These are phyloP conservation scores for Chorisops tibialis DNA, from an alignment of 2,888 invertebrate genomes.

Conservation along the genomic window DNA sequence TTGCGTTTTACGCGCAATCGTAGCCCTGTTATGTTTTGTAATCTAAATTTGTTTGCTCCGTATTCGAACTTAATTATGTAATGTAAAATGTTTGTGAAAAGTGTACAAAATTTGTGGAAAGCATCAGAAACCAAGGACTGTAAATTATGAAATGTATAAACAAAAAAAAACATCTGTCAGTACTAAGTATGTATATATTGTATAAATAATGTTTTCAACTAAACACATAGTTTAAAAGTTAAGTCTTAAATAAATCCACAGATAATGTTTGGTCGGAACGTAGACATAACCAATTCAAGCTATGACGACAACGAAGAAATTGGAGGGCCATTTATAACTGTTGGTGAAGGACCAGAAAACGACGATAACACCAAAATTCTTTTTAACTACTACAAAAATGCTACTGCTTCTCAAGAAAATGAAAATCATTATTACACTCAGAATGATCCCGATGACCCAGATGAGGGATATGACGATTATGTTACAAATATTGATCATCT, in stretches of 20 bases:
- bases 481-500: slow-evolving; percentile 5
- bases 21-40: too few relatives aligned
- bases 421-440: too few relatives aligned
- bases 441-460: neutral
- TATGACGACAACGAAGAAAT: slow-evolving; percentile 5
- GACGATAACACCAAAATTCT: too few relatives aligned
- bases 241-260: neutral
- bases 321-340: slow-evolving; percentile 12
- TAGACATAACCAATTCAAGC: neutral
- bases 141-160: too few relatives aligned
- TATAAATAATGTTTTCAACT: neutral
- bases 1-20: too few relatives aligned
- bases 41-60: too few relatives aligned
- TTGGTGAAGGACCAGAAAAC: neutral
- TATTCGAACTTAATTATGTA: too few relatives aligned
- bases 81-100: too few relatives aligned
- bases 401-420: too few relatives aligned
- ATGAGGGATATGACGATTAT: slow-evolving; percentile 17
- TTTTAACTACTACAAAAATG: neutral
- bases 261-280: neutral
- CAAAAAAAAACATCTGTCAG: too few relatives aligned
- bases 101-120: too few relatives aligned
- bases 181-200: slow-evolving; percentile 9
- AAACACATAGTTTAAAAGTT: neutral
- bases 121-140: too few relatives aligned